Evolutionary conservation across 2,888 invertebrate genomes (phyloP), one percentile per base, ranked within the genome.

Genomic region (Hofmannophila pseudospretella): DNA sequence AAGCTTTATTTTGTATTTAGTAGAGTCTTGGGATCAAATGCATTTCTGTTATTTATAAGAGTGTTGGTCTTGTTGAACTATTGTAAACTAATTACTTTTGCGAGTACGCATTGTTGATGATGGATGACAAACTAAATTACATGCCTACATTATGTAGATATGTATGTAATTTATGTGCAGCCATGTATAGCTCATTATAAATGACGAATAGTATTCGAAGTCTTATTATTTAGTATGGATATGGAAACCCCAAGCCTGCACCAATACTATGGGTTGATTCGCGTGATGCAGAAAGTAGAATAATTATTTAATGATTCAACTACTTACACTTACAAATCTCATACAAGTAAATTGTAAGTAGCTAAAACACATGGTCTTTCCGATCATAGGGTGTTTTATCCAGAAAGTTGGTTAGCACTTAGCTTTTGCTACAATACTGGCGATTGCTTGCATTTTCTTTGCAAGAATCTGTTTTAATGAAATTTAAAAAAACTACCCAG

Each of bases 271-370:
- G 58, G 56, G 58, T 58, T 51, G 49, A 54, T 54, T 43, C 51
- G 51, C 62, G 76, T 74, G 78, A 79, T 79, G 82, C 82, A 78
- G 82, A 82, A 85, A 81, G 67, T 77, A 76, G 59, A 71, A 69
- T 16, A 54, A 54, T 50, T 59, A 73, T 82, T 84, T 58, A 80
- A 86, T 86, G 86, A 86, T 86, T 82, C 86, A 86, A 86, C 85
- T 85, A 84, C 75, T 68, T 59, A 60, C 55, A 43, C 42, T 44
- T 28, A 29, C 11, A 28, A 32, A 11, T 11, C 9, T 28, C 1
- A 27, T 11, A 1, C 16, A 26, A 14, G 7, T 5, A 16, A 10
- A 23, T 8, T 25, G 33, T 34, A 34, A 34, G 20, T 34, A 34
- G 33, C 23, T n/a, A 2, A 23, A 1, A 23, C 23, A n/a, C 11